These are phyloP conservation scores for Reinhardtius hippoglossoides DNA, from an alignment of 2,113 vertebrate species.

Conservation along the genomic window DNA sequence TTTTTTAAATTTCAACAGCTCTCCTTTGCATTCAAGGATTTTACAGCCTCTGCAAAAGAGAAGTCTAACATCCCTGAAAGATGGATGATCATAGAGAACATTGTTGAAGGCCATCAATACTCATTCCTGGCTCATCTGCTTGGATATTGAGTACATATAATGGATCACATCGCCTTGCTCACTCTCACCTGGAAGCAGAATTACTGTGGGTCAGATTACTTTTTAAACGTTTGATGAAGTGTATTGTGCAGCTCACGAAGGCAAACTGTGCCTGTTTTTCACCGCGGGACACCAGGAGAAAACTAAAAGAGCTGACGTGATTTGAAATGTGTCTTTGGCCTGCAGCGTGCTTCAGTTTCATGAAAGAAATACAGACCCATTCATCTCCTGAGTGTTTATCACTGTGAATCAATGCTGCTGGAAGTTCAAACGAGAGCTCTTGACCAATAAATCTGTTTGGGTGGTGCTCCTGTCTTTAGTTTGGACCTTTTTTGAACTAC, in stretches of 20 bases:
- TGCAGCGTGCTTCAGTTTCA: constrained; percentile 41
- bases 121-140: neutral
- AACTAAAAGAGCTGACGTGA: constrained; percentile 29
- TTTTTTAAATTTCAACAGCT: neutral
- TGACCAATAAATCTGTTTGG: constrained; percentile 34
- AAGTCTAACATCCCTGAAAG: neutral
- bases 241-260: neutral
- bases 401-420: constrained; percentile 18
- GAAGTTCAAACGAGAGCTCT: constrained; percentile 33
- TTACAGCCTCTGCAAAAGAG: neutral
- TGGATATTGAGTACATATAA: neutral
- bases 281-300: neutral
- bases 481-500: neutral
- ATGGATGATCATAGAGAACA: constrained; percentile 3
- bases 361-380: constrained; percentile 37
- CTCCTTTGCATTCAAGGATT: constrained; percentile 3
- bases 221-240: neutral
- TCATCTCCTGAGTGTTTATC: constrained; percentile 34
- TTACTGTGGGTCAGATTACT: neutral
- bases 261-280: constrained; percentile 9
- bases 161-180: neutral
- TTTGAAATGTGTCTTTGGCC: constrained; percentile 46
- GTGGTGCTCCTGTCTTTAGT: neutral
- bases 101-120: neutral
- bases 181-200: neutral